Percentiles rank a stretch among this genome's conserved stretches.
Conservation (phyloP, 1,140 invertebrate species). For the Acromyrmex echinatior region DNA sequence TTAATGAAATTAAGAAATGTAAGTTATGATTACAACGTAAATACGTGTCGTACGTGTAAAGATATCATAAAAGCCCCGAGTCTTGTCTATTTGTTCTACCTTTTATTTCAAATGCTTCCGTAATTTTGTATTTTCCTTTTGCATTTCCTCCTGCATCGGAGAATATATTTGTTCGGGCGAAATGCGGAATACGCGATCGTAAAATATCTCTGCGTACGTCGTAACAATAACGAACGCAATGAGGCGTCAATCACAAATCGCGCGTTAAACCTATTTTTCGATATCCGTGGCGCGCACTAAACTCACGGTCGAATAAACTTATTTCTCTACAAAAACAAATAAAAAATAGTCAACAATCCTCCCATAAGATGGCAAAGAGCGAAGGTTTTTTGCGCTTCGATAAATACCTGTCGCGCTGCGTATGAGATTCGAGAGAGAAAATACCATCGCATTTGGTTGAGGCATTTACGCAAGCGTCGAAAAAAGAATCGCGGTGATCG, state of each 20-base stretch:
- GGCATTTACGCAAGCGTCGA: constrained; percentile 8
- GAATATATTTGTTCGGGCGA: constrained; percentile 41
- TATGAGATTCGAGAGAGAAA: background rate
- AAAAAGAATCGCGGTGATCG: constrained; percentile 17
- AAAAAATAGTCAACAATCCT: constrained; percentile 45
- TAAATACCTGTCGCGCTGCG: background rate
- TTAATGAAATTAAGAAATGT: background rate
- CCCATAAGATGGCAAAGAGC: constrained; percentile 5
- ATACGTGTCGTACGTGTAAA: background rate
- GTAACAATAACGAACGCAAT: constrained; percentile 49
- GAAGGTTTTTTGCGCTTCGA: constrained; percentile 6
- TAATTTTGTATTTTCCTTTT: constrained; percentile 10
- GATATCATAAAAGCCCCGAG: background rate
- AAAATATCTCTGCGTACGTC: constrained; percentile 20
- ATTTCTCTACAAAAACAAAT: constrained; percentile 3
- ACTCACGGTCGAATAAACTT: background rate
- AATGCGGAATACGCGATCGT: background rate
- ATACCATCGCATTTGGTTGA: background rate
- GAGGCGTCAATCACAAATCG: constrained; percentile 50
- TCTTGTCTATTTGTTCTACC: background rate
- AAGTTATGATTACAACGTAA: background rate
- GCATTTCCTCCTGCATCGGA: background rate
- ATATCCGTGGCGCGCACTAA: constrained; percentile 3
- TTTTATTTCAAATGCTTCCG: background rate
- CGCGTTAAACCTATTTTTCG: constrained; percentile 42